These are phyloP conservation scores for Crax fasciolata DNA, from an alignment of 2,797 vertebrate genomes.

Conservation along the genomic window DNA sequence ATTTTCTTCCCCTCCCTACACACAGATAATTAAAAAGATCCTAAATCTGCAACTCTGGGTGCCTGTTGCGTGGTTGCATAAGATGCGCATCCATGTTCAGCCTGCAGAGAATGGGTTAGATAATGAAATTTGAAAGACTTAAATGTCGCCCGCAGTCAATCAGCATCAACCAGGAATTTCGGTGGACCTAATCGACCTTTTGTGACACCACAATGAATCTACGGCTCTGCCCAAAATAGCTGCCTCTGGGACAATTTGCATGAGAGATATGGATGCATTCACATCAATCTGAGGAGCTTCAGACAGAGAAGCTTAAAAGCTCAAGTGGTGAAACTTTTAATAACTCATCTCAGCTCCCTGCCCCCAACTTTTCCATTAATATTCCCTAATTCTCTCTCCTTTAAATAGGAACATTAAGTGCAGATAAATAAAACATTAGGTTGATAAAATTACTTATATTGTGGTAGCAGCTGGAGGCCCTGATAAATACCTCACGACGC, in stretches of 20 bases:
- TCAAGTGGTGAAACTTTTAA: constrained; percentile 70
- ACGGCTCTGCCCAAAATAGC: constrained; percentile 62
- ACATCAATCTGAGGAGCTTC: constrained; percentile 63
- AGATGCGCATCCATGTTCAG: background rate
- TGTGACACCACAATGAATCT: constrained; percentile 66
- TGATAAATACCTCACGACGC: constrained; percentile 59
- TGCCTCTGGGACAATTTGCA: constrained; percentile 70
- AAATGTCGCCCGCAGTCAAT: constrained; percentile 59
- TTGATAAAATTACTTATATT: constrained; percentile 67
- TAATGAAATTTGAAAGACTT: constrained; percentile 65
- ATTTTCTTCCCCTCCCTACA: background rate
- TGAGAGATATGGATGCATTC: constrained; percentile 58
- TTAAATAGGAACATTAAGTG: constrained; percentile 61
- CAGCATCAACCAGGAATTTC: constrained; percentile 63
- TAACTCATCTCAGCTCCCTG: constrained; percentile 48
- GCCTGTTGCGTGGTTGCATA: constrained; percentile 16
- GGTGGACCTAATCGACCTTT: constrained; percentile 62
- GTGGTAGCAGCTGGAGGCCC: constrained; percentile 55
- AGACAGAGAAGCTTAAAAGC: constrained; percentile 71
- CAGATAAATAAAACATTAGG: constrained; percentile 76
- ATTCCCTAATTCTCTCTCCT: constrained; percentile 53
- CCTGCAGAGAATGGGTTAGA: constrained; percentile 24
- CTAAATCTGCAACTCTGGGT: background rate
- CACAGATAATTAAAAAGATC: constrained; percentile 44
- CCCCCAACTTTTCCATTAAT: constrained; percentile 60